Evolutionary conservation across 2,888 invertebrate genomes (phyloP).

Genomic region (Andrena dorsata): DNA sequence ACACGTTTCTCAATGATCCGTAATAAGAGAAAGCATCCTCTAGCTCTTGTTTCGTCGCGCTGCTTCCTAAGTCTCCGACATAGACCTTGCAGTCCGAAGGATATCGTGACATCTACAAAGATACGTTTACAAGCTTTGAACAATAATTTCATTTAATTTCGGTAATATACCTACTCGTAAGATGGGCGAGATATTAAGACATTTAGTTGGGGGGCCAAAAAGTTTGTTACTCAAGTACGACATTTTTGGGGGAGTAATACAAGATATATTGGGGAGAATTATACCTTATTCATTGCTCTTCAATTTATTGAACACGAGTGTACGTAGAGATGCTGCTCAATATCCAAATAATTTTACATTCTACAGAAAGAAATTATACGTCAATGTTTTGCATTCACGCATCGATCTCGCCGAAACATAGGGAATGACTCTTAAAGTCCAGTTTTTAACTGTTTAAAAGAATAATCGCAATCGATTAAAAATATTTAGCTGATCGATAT

Average conservation of each 20-base stretch:
- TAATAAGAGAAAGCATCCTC: slow-evolving; percentile 97
- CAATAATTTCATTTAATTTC: not conserved
- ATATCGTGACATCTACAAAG: slow-evolving; percentile 89
- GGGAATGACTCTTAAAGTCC: slow-evolving; percentile 32
- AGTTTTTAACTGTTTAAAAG: slow-evolving; percentile 34
- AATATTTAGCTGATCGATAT: not conserved
- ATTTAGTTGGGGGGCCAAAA: not conserved
- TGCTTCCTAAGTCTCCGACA: slow-evolving; percentile 97
- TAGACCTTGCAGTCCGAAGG: slow-evolving; percentile 97
- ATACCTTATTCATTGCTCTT: slow-evolving; percentile 57
- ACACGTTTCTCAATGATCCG: slow-evolving; percentile 96
- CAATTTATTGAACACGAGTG: slow-evolving; percentile 6
- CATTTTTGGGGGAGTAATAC: not conserved
- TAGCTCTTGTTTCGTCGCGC: slow-evolving; percentile 96
- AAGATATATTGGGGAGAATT: slow-evolving; percentile 2
- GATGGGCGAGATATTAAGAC: no score
- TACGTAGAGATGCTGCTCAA: slow-evolving; percentile 23
- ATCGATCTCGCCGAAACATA: slow-evolving; percentile 37
- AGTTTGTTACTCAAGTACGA: not conserved
- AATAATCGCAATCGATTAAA: slow-evolving; percentile 18
- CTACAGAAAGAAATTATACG: slow-evolving; percentile 27
- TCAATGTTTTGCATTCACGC: slow-evolving; percentile 27
- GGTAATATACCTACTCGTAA: not conserved
- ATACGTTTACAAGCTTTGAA: not conserved
- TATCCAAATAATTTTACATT: slow-evolving; percentile 30